Conservation (phyloP, 2,797 vertebrate species). For the Delichon dasypus region DNA sequence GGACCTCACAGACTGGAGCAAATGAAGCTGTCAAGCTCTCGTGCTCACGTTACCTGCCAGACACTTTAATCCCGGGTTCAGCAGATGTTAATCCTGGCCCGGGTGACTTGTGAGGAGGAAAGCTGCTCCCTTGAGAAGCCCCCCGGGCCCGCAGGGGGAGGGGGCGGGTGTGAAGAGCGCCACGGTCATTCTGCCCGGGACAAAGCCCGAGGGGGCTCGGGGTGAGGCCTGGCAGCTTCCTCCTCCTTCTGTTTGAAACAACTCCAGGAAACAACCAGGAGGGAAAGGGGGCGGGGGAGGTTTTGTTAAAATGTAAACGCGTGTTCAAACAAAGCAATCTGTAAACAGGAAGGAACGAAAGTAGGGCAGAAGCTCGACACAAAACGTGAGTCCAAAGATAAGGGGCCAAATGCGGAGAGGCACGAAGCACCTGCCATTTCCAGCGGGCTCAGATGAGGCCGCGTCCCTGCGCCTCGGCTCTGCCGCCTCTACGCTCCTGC, state of each 20-base stretch:
- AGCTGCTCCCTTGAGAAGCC: neutral
- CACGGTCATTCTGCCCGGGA: rapidly evolving
- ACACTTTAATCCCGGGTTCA: neutral
- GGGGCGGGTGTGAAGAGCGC: neutral
- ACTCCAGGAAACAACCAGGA: neutral
- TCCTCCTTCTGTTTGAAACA: neutral
- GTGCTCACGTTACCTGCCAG: neutral
- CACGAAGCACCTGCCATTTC: neutral
- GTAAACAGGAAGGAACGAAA: neutral
- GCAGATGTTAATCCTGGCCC: neutral
- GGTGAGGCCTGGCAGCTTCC: neutral
- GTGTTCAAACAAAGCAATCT: neutral
- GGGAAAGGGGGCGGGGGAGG: neutral
- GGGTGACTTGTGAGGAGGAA: neutral
- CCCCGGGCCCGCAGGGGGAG: rapidly evolving
- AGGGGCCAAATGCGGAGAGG: neutral
- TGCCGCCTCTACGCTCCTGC: neutral
- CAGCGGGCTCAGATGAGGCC: neutral
- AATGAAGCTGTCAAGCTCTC: neutral
- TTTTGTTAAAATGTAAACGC: neutral
- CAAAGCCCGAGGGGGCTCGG: rapidly evolving
- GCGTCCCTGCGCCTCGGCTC: neutral
- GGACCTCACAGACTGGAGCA: neutral
- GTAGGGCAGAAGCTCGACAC: neutral
- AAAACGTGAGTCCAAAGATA: neutral